phyloP scores from a whole-genome alignment of 2,797 vertebrate genomes.

The Acanthornis magna region DNA sequence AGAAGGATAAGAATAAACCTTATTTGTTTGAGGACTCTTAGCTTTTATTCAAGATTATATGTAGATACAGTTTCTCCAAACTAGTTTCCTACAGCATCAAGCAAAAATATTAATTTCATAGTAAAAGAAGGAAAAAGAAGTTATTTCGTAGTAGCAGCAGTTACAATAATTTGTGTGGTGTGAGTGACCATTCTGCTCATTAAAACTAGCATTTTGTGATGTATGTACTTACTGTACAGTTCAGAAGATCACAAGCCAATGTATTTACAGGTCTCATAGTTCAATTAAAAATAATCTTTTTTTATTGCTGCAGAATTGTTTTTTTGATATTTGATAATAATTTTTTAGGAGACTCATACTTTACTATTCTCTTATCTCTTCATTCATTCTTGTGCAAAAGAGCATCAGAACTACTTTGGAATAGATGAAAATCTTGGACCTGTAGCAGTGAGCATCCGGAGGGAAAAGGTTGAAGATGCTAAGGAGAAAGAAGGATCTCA shows the following conservation, averaged over 20 bases:
- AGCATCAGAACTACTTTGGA: conserved; percentile 98
- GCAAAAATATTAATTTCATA: neutral
- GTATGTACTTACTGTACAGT: neutral
- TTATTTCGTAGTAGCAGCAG: neutral
- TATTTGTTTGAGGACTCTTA: neutral
- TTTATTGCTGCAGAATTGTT: neutral
- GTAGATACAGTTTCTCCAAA: neutral
- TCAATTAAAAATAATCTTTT: neutral
- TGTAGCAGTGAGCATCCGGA: conserved; percentile 91
- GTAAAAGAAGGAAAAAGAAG: neutral
- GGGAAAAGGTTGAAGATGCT: conserved; percentile 91
- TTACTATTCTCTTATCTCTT: conserved; percentile 22
- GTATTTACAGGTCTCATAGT: neutral
- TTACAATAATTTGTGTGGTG: neutral
- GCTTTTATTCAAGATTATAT: neutral
- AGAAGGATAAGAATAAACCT: neutral
- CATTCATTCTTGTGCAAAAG: conserved; percentile 67
- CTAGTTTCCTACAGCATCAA: neutral
- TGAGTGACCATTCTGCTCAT: neutral
- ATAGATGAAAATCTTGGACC: conserved; percentile 94
- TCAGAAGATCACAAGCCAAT: neutral
- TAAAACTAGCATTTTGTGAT: neutral
- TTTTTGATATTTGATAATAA: neutral
- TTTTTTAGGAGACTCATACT: neutral
- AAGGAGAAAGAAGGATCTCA: conserved; percentile 92